phyloP scores from a whole-genome alignment of 1,140 invertebrate genomes.

The Panulirus ornatus region DNA sequence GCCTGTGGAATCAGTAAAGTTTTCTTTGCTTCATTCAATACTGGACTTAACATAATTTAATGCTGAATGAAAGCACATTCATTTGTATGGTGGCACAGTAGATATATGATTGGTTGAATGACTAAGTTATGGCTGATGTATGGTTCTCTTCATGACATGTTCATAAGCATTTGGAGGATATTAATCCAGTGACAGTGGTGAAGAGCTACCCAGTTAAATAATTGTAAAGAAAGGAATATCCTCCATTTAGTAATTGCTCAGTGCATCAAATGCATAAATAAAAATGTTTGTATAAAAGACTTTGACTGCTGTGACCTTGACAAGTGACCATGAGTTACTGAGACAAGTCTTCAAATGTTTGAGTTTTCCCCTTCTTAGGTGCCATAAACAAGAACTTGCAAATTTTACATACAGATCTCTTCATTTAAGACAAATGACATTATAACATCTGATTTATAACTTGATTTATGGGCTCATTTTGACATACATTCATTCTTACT shows the following conservation, averaged over 20 bases:
- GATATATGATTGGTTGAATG: background rate
- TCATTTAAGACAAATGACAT: conserved; percentile 1
- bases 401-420: background rate
- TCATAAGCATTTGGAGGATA: background rate
- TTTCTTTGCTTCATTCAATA: background rate
- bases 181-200: background rate
- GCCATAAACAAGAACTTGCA: conserved; percentile 37
- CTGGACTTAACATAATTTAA: background rate
- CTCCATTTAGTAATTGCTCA: conserved; percentile 54
- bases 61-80: background rate
- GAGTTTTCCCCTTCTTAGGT: conserved; percentile 27
- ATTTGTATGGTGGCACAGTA: background rate
- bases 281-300: conserved; percentile 20
- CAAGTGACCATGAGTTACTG: conserved; percentile 7
- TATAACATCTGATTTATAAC: background rate
- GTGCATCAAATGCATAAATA: conserved; percentile 28
- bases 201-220: conserved; percentile 5
- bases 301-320: conserved; percentile 56
- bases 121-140: background rate
- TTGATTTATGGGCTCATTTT: no score
- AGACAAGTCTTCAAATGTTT: no score
- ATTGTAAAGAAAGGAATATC: conserved; percentile 25
- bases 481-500: no score
- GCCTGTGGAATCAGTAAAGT: no score
- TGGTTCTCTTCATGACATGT: background rate